Evolutionary conservation across 2,888 invertebrate species (phyloP).

Genomic region (Chironomus riparius): DNA sequence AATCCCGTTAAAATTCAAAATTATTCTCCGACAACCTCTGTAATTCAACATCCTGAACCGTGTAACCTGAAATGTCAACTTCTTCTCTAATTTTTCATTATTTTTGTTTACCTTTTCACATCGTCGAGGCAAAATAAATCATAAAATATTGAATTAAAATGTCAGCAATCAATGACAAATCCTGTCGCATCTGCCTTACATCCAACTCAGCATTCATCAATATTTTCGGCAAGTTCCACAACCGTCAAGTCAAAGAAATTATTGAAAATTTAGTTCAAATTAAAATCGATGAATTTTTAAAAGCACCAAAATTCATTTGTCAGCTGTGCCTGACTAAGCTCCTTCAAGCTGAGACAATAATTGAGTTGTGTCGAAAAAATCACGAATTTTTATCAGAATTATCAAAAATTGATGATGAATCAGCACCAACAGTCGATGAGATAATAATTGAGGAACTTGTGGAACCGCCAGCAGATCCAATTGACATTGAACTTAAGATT

Average conservation of each 20-base stretch:
- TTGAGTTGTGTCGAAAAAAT: neutral
- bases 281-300: neutral
- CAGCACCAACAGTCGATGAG: neutral
- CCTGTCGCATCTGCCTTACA: neutral
- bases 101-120: too few relatives aligned
- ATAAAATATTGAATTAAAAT: too few relatives aligned
- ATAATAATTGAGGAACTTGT: neutral
- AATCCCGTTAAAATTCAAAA: too few relatives aligned
- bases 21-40: too few relatives aligned
- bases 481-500: neutral
- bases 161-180: neutral
- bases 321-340: neutral
- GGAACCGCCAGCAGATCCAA: neutral
- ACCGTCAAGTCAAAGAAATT: neutral
- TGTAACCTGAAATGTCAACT: too few relatives aligned
- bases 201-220: neutral
- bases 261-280: neutral
- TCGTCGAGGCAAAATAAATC: too few relatives aligned
- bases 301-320: neutral
- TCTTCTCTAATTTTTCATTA: too few relatives aligned
- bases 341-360: neutral
- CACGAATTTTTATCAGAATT: neutral
- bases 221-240: neutral
- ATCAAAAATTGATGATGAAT: neutral
- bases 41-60: too few relatives aligned